phyloP scores from a whole-genome alignment of 2,797 vertebrate species.

The Pangasius sanitwongsei region DNA sequence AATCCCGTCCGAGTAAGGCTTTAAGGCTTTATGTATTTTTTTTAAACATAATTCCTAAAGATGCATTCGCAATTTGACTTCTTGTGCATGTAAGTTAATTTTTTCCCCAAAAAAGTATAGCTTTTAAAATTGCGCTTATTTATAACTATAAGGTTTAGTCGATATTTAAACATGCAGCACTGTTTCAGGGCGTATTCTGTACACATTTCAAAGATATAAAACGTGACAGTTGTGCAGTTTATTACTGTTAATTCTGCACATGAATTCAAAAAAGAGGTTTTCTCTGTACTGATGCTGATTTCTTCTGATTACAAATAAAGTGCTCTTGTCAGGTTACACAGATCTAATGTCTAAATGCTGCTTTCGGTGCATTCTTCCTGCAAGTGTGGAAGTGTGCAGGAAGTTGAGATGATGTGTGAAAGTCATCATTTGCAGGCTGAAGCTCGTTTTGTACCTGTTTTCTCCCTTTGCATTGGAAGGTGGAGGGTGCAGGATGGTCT shows the following conservation, averaged over 20 bases:
- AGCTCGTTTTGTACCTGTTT: conserved; percentile 82
- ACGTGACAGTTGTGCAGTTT: background rate
- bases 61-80: background rate
- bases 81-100: background rate
- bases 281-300: background rate
- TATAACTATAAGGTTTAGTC: background rate
- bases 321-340: background rate
- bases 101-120: too few species aligned
- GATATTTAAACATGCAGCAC: background rate
- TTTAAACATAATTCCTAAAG: background rate
- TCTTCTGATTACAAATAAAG: background rate
- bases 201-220: background rate
- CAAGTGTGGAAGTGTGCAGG: background rate
- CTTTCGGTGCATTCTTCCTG: background rate
- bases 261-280: background rate
- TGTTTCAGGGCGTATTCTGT: background rate
- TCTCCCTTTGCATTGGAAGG: conserved; percentile 89
- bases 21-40: background rate
- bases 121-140: too few species aligned
- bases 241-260: background rate
- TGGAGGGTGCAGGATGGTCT: conserved; percentile 91
- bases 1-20: background rate
- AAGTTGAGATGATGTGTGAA: too few species aligned
- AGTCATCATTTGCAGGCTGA: too few species aligned
- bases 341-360: too few species aligned